Base-by-base conservation (phyloP, 2,797 vertebrate genomes). In the Liasis olivaceus region DNA sequence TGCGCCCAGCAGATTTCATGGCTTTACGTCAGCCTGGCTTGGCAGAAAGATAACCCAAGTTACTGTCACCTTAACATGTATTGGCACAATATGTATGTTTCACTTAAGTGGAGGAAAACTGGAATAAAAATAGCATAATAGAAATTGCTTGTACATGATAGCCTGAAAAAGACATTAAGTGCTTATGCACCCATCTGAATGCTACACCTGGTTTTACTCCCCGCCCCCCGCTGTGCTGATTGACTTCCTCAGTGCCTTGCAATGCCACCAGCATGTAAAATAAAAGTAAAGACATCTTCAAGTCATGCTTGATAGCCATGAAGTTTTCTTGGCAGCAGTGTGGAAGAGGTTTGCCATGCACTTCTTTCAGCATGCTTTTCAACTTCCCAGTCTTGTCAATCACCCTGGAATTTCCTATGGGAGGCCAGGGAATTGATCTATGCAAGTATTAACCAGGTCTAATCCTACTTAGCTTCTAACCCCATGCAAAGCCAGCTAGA, bases 1-100 rank as follows among this genome's bases (percentile, higher is more conserved):
- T 84, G 54, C 72, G 63, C 0, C 0, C 4, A 54, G 91, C 0
- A 60, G 86, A 88, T 77, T 1, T 93, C 96, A 97, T 97, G 86
- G 62, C 87, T 93, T 93, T 95, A 42, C 15, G 91, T 93, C 93
- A 91, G 36, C 91, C 94, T 36, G 0, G 91, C 95, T 86, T 90
- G 64, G 91, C 86, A 66, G 62, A 85, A 92, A 60, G 28, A 69
- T 36, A 91, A 93, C 92, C 91, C 81, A 62, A 69, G 20, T 0
- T 0, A 0, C 12, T 81, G 28, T 58, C 94, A 95, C 47, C 17
- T 86, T 47, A 59, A 42, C 28, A 86, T 9, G 59, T 51, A 22
- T 13, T 77, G 64, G n/a, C 14, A 15, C 5, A 42, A 87, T 42
- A 60, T 42, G 42, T 20, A 81, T 22, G 36, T 47, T 47, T 81